These are phyloP conservation scores for Neomorphus geoffroyi DNA, from an alignment of 2,797 vertebrate genomes.

Conservation along the genomic window DNA sequence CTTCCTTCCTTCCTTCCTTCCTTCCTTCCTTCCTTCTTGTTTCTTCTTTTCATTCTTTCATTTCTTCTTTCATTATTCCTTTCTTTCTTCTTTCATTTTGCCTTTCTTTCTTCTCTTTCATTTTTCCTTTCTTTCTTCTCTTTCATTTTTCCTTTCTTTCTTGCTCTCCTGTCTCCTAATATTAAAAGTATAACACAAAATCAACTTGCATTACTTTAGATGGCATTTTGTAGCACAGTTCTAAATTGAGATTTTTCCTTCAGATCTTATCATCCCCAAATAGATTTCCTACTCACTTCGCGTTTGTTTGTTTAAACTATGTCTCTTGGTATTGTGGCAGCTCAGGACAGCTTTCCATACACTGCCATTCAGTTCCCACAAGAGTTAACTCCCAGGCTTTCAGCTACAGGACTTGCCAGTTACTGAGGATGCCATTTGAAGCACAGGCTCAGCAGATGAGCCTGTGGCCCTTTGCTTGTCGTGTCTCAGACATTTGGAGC, in stretches of 20 bases:
- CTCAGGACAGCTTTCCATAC: constrained; percentile 56
- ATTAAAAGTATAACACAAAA: not conserved
- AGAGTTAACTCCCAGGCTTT: constrained; percentile 43
- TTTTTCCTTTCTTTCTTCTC: too few relatives aligned
- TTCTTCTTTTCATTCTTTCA: fast-evolving
- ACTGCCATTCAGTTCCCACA: constrained; percentile 25
- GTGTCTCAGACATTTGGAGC: constrained; percentile 46
- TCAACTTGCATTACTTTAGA: not conserved
- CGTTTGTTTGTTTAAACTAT: constrained; percentile 59
- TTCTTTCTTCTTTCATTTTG: fast-evolving
- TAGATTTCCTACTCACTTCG: constrained; percentile 28
- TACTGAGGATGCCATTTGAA: constrained; percentile 70
- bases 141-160: not conserved
- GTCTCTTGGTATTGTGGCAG: constrained; percentile 48
- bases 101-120: too few relatives aligned
- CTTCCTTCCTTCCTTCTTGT: fast-evolving
- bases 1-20: not conserved
- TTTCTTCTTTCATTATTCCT: too few relatives aligned
- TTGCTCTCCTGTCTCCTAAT: not conserved
- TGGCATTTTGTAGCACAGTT: not conserved
- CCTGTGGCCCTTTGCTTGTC: constrained; percentile 67
- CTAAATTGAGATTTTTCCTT: constrained; percentile 37
- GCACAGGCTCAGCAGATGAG: constrained; percentile 64
- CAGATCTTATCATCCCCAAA: constrained; percentile 30
- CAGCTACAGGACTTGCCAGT: constrained; percentile 41